Evolutionary conservation across 2,113 vertebrate species (phyloP), one percentile per base, ranked within the genome.

Genomic region (Oenanthe oenanthe): DNA sequence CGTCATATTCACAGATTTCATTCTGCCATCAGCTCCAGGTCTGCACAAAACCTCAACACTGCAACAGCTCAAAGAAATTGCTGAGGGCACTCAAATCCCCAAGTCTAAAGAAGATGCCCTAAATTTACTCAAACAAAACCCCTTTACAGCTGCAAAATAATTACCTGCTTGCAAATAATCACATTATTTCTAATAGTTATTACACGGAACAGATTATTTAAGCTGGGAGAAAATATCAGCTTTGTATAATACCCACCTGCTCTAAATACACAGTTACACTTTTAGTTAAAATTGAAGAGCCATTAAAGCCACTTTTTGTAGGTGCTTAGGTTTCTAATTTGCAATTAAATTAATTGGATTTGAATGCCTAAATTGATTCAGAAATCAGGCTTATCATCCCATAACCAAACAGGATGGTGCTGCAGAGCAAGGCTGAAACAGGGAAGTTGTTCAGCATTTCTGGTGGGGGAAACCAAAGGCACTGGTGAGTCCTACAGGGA

Each of bases 281-380:
- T 89, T 70, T 80, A 96, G 91, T 66, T 83, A 96, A 90, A 90
- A 88, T 48, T 96, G 63, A 95, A 88, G 34, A 78, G 75, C 24
- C 75, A 71, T 86, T 92, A 89, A 91, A 79, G 62, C 57, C 73
- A 75, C 58, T 58, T 93, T 88, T 53, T 77, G 57, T 77, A 89
- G 76, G 83, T 92, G 73, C 89, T 94, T 84, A 92, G 51, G 61
- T 72, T 89, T 89, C 43, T 96, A 93, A 96, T 88, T 95, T 85
- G 68, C 68, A 94, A 62, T 96, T 80, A 94, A 93, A 94, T 86
- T 91, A 96, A 93, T 81, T 84, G 89, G 79, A 95, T 94, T 96
- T 67, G 36, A 93, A 95, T 32, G 80, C 36, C 53, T 89, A 95
- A 92, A 95, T 61, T 74, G 57, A 48, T 85, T 88, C 47, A 89